Conservation (phyloP, 2,888 invertebrate species). For the Muscina levida region DNA sequence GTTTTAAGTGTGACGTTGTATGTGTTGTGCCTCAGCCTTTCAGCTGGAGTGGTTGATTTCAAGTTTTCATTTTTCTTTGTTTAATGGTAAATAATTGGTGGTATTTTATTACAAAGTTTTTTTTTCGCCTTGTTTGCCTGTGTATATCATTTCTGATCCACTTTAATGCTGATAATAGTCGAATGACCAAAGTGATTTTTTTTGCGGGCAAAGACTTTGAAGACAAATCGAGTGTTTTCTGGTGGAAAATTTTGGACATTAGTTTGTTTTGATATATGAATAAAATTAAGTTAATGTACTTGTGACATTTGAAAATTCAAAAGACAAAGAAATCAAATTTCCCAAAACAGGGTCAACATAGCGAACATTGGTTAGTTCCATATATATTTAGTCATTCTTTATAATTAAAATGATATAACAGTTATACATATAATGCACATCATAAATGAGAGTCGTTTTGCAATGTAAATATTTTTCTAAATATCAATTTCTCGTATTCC, state of each 20-base stretch:
- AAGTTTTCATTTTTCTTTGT: background rate
- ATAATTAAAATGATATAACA: no score
- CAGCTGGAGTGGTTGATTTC: background rate
- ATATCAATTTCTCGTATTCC: no score
- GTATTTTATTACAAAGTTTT: conserved; percentile 59
- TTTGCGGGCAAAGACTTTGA: background rate
- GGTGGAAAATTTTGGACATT: background rate
- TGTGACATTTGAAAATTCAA: background rate
- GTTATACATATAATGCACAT: no score
- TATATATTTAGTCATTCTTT: no score
- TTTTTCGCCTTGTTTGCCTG: conserved; percentile 3
- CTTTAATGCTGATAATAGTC: no score
- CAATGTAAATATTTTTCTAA: no score
- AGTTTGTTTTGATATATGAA: background rate
- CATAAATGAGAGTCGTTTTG: no score
- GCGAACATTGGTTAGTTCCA: no score
- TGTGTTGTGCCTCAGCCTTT: no score
- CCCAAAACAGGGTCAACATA: no score
- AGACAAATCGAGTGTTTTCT: background rate
- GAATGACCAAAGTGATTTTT: conserved; percentile 50
- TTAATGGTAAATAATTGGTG: conserved; percentile 58
- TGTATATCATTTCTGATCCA: conserved; percentile 9
- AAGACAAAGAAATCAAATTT: no score
- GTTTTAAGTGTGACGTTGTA: background rate
- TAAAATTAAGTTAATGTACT: background rate